Evolutionary conservation across 1,140 invertebrate genomes (phyloP).

Genomic region (Galleria mellonella): DNA sequence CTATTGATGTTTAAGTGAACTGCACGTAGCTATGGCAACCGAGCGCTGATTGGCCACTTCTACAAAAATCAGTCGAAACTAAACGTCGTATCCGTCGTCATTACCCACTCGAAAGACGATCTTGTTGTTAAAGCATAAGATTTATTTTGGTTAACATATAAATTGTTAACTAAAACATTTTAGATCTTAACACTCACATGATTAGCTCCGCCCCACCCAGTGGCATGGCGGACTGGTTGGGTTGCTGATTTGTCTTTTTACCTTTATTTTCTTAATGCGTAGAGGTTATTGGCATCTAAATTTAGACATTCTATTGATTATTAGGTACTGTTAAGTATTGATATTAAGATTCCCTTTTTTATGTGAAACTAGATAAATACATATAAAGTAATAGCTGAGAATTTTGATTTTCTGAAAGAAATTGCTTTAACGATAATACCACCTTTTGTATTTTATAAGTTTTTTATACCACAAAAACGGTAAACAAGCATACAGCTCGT

Average conservation of each 20-base stretch:
- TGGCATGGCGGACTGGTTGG: constrained; percentile 54
- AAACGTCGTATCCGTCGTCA: constrained; percentile 32
- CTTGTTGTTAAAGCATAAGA: constrained; percentile 25
- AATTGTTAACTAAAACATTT: constrained; percentile 14
- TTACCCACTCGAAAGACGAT: constrained; percentile 31
- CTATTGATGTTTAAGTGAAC: constrained; percentile 26
- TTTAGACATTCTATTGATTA: no score
- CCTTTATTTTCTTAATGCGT: constrained; percentile 19
- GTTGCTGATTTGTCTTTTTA: constrained; percentile 57
- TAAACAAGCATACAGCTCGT: no score
- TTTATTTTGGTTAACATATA: constrained; percentile 26
- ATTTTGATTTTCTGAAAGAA: no score
- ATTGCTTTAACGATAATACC: no score
- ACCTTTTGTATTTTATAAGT: no score
- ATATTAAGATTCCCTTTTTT: no score
- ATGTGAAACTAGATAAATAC: no score
- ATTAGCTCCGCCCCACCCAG: constrained; percentile 61
- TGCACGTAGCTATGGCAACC: constrained; percentile 47
- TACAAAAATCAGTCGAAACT: constrained; percentile 6
- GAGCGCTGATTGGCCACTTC: constrained; percentile 65
- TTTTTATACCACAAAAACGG: no score
- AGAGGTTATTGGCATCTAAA: no score
- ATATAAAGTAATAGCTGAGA: no score
- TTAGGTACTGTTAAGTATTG: no score
- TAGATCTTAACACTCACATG: constrained; percentile 18